Evolutionary conservation across 92 coral and sea anemone genomes (phyloP), one percentile per base, ranked within the genome.

Genomic region (Epizoanthus scotinus): DNA sequence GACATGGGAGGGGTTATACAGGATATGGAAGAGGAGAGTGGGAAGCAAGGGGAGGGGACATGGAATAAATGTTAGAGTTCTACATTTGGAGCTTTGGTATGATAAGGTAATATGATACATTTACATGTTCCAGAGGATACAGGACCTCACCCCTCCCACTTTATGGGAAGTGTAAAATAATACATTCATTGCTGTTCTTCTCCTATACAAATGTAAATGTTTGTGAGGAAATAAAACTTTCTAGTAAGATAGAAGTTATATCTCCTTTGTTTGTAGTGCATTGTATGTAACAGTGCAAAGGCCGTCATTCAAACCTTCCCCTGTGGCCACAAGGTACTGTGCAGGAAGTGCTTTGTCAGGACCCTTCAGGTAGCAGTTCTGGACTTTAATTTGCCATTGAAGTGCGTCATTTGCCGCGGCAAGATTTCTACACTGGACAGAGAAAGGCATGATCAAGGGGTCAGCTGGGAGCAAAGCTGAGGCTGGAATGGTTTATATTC

Each of bases 271-370:
- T 87, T 83, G 8, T 73, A 92, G 97, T 92, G 97, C 52, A 86
- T 92, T 79, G 97, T 92, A 58, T 92, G 97, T 71, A 92, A 92
- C 73, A 83, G 91, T 83, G 91, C 94, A 47, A 92, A 92, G 82
- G 97, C 97, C 21, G 89, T 92, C 63, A 90, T 92, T 36, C 94
- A 92, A 79, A 92, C 97, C 6, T 92, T 84, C 82, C 97, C 97
- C 12, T 92, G 97, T 40, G 82, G 82, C 65, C 97, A 92, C 87
- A 70, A 75, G 47, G 97, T 92, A 12, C 87, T 92, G 13, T 92
- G 97, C 81, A 89, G 97, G 13, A 84, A 85, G 74, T 92, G 97
- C 64, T 92, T 92, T 78, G 94, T 92, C 47, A 92, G 73, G 74
- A 90, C 94, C 31, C 87, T 92, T 19, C 97, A 92, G 86, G 97